phyloP scores from a whole-genome alignment of 2,113 vertebrate species.

The rabbit (Oryctolagus cuniculus) region mOryCun1.1 NC_091441.1:84350001-84350500 shows the following conservation, averaged over 20 bases:
- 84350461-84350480: not conserved
- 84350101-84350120: not conserved
- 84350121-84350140: too few species aligned
- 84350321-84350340: slow-evolving; percentile 2
- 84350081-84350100: not conserved
- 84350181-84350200: too few species aligned
- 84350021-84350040: not conserved
- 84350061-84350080: not conserved
- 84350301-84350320: not conserved
- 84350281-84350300: not conserved
- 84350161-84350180: too few species aligned
- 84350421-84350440: not conserved
- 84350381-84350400: not conserved
- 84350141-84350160: too few species aligned
- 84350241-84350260: not conserved
- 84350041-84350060: not conserved
- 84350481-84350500: not conserved
- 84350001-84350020: not conserved
- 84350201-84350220: too few species aligned
- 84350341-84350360: slow-evolving; percentile 21
- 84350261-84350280: not conserved
- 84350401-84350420: not conserved
- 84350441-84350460: not conserved
- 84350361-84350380: not conserved
- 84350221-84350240: too few species aligned